Base-by-base conservation (phyloP, 2,113 vertebrate species). In the Saguinus midas region DNA sequence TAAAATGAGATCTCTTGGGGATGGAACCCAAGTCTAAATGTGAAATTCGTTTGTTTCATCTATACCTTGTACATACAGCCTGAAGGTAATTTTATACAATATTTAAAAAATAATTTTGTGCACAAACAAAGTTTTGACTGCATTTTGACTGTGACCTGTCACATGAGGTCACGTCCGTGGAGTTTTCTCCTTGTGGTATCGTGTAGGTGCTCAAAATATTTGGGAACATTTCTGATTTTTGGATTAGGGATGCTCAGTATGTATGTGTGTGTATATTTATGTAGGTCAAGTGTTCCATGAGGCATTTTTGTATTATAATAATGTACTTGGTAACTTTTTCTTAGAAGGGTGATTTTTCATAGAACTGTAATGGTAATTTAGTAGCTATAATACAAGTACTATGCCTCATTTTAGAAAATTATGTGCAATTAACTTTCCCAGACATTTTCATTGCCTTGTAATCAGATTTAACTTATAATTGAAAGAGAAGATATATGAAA, bases 361-460 rank as follows among this genome's bases (percentile, higher is more conserved):
- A 87, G 58, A 93, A 57, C 21, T 93, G 18, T 88, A 66, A 52
- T 80, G 32, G 6, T 90, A 79, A 90, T 92, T 82, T 82, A 90
- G 50, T 81, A 88, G 13, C 95, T 95, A 32, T 1, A 92, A 95
- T 89, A 43, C 82, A 64, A 50, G 35, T 50, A 23, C 37, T 93
- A 0, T 29, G 11, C 84, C 43, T 92, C 50, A 92, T 70, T 73
- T 10, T 66, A 79, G 84, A 88, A 83, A 82, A 87, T 78, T 72
- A 23, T 52, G 16, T 57, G 21, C 35, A n/a, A 2, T 90, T 80
- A 85, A 88, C 81, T 81, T 85, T 50, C 20, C 35, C 48, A 76
- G n/a, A 43, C 43, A 90, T 95, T 93, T 96, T 96, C 32, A 93
- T 93, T 95, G 79, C 66, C 18, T 58, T 84, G 29, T 79, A 92